phyloP scores from a whole-genome alignment of 2,113 vertebrate genomes.

The Nicator chloris region DNA sequence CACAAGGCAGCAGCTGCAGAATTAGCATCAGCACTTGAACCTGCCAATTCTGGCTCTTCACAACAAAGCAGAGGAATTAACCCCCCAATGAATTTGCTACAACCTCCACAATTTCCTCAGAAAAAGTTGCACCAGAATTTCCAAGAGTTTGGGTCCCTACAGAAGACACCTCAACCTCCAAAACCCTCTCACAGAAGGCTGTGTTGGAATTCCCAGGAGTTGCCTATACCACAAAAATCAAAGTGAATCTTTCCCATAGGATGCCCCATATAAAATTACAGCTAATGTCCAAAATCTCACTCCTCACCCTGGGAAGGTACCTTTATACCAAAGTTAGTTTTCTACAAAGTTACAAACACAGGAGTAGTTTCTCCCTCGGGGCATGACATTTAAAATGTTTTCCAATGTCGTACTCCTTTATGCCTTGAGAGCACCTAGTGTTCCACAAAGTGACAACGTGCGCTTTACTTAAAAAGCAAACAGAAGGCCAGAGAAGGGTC shows the following conservation, averaged over 20 bases:
- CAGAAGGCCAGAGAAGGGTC: neutral
- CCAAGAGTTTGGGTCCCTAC: no score
- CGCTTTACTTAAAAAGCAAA: neutral
- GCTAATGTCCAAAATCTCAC: neutral
- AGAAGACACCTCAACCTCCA: neutral
- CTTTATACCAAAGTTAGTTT: neutral
- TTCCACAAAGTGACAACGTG: neutral
- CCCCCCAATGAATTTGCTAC: neutral
- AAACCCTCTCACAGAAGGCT: neutral
- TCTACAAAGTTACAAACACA: neutral
- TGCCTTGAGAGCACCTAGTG: no score
- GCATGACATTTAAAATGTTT: neutral
- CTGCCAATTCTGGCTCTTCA: neutral
- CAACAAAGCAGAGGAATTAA: neutral
- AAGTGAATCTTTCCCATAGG: no score
- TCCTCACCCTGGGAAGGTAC: neutral
- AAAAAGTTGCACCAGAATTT: neutral
- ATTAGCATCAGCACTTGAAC: neutral
- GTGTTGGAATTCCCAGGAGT: no score
- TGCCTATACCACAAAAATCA: neutral
- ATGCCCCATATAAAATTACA: neutral
- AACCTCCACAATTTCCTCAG: neutral
- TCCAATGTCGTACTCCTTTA: no score
- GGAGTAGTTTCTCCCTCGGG: neutral
- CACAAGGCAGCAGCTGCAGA: neutral